Conservation (phyloP, 2,797 vertebrate species). For the Ambastaia sidthimunki region DNA sequence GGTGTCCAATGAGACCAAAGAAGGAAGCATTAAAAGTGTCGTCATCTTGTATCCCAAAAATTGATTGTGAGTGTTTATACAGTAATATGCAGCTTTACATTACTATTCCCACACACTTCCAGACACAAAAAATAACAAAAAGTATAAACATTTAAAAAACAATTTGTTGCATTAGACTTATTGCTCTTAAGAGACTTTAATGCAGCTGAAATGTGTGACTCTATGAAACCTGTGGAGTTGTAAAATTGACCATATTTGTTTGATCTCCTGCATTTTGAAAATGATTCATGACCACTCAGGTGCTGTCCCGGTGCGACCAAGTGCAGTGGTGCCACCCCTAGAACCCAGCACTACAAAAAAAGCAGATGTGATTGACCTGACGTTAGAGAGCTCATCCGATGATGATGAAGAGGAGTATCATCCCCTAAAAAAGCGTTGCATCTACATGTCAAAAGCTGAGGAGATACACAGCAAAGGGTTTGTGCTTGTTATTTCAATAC, state of each 20-base stretch:
- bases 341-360: conserved; percentile 85
- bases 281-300: conserved; percentile 62
- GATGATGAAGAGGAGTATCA: conserved; percentile 82
- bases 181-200: no score
- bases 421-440: conserved; percentile 87
- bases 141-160: no score
- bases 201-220: no score
- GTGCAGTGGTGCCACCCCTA: conserved; percentile 72
- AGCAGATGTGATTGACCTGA: conserved; percentile 92
- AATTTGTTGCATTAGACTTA: no score
- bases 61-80: conserved; percentile 83
- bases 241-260: background rate
- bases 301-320: conserved; percentile 80
- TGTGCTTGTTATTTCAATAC: conserved; percentile 58
- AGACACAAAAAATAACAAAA: no score
- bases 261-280: background rate
- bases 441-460: conserved; percentile 87
- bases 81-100: no score
- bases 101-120: no score
- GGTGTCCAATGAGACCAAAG: conserved; percentile 98
- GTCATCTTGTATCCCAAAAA: conserved; percentile 82
- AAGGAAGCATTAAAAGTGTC: conserved; percentile 89
- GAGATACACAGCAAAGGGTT: conserved; percentile 90
- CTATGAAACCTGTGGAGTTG: background rate
- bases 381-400: conserved; percentile 87